Evolutionary conservation across 2,797 vertebrate species (phyloP), one percentile per base, ranked within the genome.

Genomic region (Hephaestus fuliginosus): DNA sequence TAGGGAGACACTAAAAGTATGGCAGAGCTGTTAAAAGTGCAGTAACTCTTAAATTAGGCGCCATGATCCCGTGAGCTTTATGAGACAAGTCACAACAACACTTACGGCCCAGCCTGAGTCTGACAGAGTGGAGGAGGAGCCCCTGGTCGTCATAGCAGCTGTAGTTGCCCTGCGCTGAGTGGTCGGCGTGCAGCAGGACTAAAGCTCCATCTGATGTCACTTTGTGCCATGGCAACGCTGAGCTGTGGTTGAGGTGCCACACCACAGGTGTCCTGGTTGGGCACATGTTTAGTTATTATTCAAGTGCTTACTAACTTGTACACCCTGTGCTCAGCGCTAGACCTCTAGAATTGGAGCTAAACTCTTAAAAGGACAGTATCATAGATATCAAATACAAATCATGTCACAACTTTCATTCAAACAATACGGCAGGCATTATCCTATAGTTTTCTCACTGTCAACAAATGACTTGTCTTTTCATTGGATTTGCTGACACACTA

Each of bases 21-120:
- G 17, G 39, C 44, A 49, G 18, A 61, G 73, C 68, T 72, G 30
- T 75, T 39, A 5, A 77, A 60, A 72, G 28, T 30, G 41, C 39
- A 70, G 49, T 62, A 43, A 73, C 57, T 69, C 4, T 33, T 62
- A 53, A 81, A 73, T 56, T 64, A 80, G 73, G 1, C 9, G 0
- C 33, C 3, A 30, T 30, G 22, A 83, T 28, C 13, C 30, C 10
- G 36, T 5, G 30, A 33, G 30, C 30, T 33, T 33, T 5, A 33
- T 5, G 30, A 33, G 74, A 85, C 61, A 61, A 73, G 76, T 82
- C 71, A 53, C 61, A 66, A 43, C 70, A 65, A 63, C 76, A 94
- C 96, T 95, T 90, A 96, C 96, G 49, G 33, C 96, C 96, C 58
- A 96, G 93, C 20, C 78, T 78, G 70, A 96, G 93, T 69, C 46